Evolutionary conservation across 2,797 vertebrate genomes (phyloP).

Genomic region (Halcyon leucocephala): DNA sequence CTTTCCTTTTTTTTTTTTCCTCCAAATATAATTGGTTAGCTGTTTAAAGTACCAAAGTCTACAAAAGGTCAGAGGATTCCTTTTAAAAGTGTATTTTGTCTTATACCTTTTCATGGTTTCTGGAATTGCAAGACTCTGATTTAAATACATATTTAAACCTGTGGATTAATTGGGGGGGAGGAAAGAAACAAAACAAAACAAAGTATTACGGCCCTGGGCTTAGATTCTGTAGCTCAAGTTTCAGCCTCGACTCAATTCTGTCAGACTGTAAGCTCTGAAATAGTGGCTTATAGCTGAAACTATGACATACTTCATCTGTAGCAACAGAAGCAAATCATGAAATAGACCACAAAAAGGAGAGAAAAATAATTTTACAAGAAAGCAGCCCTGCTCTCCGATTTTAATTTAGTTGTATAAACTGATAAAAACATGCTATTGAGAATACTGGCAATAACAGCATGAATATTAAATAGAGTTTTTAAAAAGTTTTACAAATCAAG

Average conservation of each 20-base stretch:
- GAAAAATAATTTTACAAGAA: background rate
- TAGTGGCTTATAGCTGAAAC: conserved; percentile 12
- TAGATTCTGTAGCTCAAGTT: conserved; percentile 45
- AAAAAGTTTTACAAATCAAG: background rate
- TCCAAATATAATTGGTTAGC: background rate
- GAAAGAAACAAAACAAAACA: fast-evolving
- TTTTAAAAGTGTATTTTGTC: background rate
- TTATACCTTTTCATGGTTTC: background rate
- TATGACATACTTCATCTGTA: background rate
- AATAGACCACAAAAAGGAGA: background rate
- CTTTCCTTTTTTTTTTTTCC: background rate
- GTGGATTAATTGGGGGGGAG: background rate
- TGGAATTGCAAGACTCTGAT: background rate
- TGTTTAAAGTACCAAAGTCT: background rate
- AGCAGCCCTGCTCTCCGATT: background rate
- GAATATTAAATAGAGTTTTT: background rate
- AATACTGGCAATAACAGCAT: background rate
- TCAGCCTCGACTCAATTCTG: conserved; percentile 13
- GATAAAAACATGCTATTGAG: background rate
- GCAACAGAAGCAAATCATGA: background rate
- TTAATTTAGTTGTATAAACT: background rate
- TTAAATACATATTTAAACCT: conserved; percentile 34
- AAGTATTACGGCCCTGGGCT: conserved; percentile 10
- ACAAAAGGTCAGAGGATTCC: conserved; percentile 1
- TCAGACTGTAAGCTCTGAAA: conserved; percentile 35